Evolutionary conservation across 2,888 invertebrate genomes (phyloP), one percentile per base, ranked within the genome.

Genomic region (Eupithecia dodoneata): DNA sequence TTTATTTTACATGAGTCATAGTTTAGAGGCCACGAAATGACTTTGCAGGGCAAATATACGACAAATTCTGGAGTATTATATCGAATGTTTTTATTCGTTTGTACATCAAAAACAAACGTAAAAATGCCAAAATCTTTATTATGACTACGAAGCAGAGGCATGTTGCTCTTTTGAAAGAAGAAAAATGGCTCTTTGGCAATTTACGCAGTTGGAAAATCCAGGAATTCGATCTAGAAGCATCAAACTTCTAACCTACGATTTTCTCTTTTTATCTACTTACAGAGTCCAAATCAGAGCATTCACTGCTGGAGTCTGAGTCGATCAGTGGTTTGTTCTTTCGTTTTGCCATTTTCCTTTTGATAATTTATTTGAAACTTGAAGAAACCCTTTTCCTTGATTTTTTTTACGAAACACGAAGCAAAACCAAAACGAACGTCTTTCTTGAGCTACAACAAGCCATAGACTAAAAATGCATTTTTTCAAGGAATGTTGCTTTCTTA

Each of bases 281-380:
- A 86, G 97, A 97, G 92, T 98, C 98, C 87, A 98, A 95, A 94
- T 98, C 98, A 74, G 97, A 97, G 83, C 96, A 97, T 85, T 97
- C 97, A 91, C 97, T 97, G 91, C 97, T 98, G 77, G 97, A 97
- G 90, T 98, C 97, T 42, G 98, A 97, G 90, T 98, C 98, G 84
- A 98, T 97, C 81, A 98, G 94, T 65, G 97, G 97, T 89, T 97
- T 97, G 91, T 97, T 97, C 92, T 98, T 98, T 83, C 98, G 96
- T 95, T 98, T 98, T 85, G 97, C 97, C 98, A 98, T 98, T 92
- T 87, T 89, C 77, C 76, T 18, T 82, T 71, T 82, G 81, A 76
- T 82, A 77, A 78, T 79, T 78, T 81, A 85, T 80, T 81, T 82
- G 80, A 83, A 85, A 85, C 87, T 80, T 84, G 44, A 80, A 82